Base-by-base conservation (phyloP, 2,888 invertebrate genomes). In the Hyposoter didymator region DNA sequence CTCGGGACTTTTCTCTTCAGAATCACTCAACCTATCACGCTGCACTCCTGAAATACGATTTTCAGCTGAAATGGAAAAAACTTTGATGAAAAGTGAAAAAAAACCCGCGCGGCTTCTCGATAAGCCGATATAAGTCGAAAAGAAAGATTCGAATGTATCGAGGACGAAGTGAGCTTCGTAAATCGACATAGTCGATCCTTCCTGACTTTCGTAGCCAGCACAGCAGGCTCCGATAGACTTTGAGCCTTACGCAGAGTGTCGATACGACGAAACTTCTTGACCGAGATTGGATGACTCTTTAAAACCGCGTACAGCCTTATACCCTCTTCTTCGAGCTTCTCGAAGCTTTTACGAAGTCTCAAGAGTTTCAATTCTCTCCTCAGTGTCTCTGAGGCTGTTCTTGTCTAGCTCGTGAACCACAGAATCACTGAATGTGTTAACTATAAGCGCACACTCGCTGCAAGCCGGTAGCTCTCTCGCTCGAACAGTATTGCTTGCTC, bases 371-470 rank as follows among this genome's bases (percentile, higher is more conserved):
- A 64, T 49, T 52, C 32, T 76, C 43, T 28, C 14, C 22, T 8
- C 17, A 28, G 4, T 32, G 43, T 39, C 43, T 55, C 64, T 19
- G 32, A 72, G 22, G 39, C 39, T 73, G 28, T 12, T 10, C n/a
- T 74, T 19, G 66, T 66, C 45, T 59, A 43, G 52, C 66, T 45
- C 14, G 17, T 62, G 70, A 52, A 47, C 66, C n/a, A 19, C 80
- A 80, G 47, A 76, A 64, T 59, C 72, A 76, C 84, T 62, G 89
- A 88, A 92, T 93, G 91, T 90, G 92, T 92, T 91, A 93, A 93
- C 59, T 59, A 12, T 28, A 28, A 59, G 59, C 59, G 59, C 59
- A 59, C 59, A 28, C 28, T 91, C 69, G 92, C 92, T 10, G n/a
- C 64, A 39, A 43, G 43, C 43, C 4, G 64, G 43, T 64, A 75